phyloP scores from a whole-genome alignment of 2,113 vertebrate species.

The Pygoscelis antarcticus region DNA sequence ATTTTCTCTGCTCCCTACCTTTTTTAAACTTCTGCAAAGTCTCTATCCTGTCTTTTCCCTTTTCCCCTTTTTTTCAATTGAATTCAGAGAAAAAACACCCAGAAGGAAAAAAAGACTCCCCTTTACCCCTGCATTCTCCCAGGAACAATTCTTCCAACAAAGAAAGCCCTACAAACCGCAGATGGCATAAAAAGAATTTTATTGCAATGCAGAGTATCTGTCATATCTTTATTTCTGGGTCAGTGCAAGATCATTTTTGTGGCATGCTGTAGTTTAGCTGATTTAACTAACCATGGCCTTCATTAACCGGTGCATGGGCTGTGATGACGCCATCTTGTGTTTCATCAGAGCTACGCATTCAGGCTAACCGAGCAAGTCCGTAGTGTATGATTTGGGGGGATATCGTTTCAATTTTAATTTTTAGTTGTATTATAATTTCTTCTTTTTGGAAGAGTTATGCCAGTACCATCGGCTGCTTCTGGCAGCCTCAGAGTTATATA shows the following conservation, averaged over 20 bases:
- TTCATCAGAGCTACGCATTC: constrained; percentile 79
- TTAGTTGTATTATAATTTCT: constrained; percentile 45
- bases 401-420: constrained; percentile 53
- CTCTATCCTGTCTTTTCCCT: not conserved
- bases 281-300: constrained; percentile 74
- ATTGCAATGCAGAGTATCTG: constrained; percentile 90
- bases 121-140: not conserved
- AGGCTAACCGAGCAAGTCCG: constrained; percentile 74
- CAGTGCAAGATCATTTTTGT: constrained; percentile 81
- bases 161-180: constrained; percentile 72
- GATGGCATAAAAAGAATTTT: constrained; percentile 99
- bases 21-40: constrained; percentile 33
- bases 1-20: not conserved
- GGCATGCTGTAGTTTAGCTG: constrained; percentile 85
- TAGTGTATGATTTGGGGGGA: constrained; percentile 69
- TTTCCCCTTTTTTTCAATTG: not conserved
- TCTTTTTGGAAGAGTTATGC: constrained; percentile 55
- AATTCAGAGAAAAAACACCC: not conserved
- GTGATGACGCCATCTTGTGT: constrained; percentile 79
- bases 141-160: constrained; percentile 9
- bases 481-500: constrained; percentile 27
- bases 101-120: not conserved
- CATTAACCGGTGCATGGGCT: constrained; percentile 83
- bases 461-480: constrained; percentile 58
- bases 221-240: constrained; percentile 82